Evolutionary conservation across 2,888 invertebrate genomes (phyloP).

Genomic region (Adelphocoris suturalis): DNA sequence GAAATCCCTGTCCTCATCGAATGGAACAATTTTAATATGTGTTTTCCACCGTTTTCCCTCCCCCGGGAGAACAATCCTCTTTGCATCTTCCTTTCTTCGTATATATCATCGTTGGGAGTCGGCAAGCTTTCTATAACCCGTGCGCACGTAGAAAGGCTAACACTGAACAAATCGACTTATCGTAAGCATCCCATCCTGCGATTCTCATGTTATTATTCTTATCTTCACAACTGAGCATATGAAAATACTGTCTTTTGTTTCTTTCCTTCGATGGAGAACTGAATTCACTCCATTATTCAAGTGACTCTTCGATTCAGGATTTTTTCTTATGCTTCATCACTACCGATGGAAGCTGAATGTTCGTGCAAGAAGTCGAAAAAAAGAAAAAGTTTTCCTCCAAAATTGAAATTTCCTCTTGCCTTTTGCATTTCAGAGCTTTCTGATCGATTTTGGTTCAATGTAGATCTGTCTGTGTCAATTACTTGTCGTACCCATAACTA

Average conservation of each 20-base stretch:
- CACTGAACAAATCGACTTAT: slow-evolving; percentile 9
- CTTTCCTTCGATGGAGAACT: background rate
- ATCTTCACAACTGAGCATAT: background rate
- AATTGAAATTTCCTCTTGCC: no score
- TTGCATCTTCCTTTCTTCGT: background rate
- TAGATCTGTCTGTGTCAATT: no score
- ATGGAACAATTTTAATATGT: slow-evolving; percentile 55
- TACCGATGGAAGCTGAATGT: no score
- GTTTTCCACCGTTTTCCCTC: slow-evolving; percentile 24
- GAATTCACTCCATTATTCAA: background rate
- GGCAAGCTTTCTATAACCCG: background rate
- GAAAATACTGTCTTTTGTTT: background rate
- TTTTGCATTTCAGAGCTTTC: no score
- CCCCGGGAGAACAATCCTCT: background rate
- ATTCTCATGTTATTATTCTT: background rate
- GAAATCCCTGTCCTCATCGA: slow-evolving; percentile 32
- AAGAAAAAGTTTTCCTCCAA: no score
- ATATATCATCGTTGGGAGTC: background rate
- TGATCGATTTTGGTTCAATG: no score
- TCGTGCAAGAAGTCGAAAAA: no score
- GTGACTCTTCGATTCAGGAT: background rate
- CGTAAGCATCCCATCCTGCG: background rate
- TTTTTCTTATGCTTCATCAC: no score
- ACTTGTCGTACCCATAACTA: no score
- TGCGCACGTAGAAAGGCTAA: background rate